These are phyloP conservation scores for Pteronotus mesoamericanus DNA, from an alignment of 2,797 vertebrate genomes.

Conservation along the genomic window DNA sequence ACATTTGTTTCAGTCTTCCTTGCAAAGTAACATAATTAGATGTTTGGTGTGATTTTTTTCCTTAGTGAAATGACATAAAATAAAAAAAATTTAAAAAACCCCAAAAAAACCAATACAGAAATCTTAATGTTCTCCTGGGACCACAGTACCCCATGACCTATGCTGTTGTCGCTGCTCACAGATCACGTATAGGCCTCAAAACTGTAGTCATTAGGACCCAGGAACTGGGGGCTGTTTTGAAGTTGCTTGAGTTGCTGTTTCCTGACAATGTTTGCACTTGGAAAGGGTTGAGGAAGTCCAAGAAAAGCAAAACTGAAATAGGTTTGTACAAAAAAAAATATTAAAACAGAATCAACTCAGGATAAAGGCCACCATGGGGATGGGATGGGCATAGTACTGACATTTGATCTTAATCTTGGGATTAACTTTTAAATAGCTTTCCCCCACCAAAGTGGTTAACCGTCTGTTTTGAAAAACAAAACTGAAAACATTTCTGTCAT, in stretches of 20 bases:
- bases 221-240: not conserved
- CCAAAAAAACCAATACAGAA: not conserved
- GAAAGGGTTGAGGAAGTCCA: not conserved
- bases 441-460: not conserved
- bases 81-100: too few relatives aligned
- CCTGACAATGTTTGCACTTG: not conserved
- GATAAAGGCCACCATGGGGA: not conserved
- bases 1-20: not conserved
- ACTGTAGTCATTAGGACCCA: not conserved
- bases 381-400: too few relatives aligned
- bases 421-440: constrained; percentile 17
- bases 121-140: not conserved
- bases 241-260: not conserved
- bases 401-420: not conserved
- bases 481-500: not conserved
- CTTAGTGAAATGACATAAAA: not conserved
- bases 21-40: not conserved
- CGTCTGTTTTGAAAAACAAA: not conserved
- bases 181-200: not conserved
- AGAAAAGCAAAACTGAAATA: constrained; percentile 5
- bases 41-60: not conserved
- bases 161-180: not conserved
- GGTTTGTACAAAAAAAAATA: not conserved
- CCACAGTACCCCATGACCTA: not conserved
- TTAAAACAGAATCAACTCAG: not conserved